Evolutionary conservation across 2,888 invertebrate species (phyloP), one percentile per base, ranked within the genome.

Genomic region (Lathronympha strigana): DNA sequence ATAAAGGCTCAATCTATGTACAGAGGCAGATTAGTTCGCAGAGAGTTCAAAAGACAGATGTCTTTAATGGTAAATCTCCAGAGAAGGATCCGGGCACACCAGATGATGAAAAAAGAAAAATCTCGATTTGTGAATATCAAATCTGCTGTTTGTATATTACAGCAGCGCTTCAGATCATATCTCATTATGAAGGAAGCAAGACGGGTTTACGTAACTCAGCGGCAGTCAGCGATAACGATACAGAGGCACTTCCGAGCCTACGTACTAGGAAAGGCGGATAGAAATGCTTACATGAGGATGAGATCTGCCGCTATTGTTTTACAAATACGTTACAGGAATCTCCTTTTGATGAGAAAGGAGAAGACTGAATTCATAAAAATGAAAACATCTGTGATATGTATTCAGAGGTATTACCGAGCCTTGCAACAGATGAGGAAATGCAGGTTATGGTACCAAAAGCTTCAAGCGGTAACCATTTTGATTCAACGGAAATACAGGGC

Each of bases 401-500:
- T 93, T 25, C 92, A 92, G 68, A 78, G 75, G 58, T 79, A 74
- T 47, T 92, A 87, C 69, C 84, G 84, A 72, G 84, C 84, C n/a
- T 76, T 78, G 57, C 69, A 79, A 15, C 73, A 77, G 60, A 90
- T 84, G 86, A 81, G 75, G 31, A 71, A 69, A 47, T 63, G 72
- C 17, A 76, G 73, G 67, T 68, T 72, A 33, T 68, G 76, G 54
- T 87, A 82, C 67, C 68, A 73, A 5, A 71, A 61, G 15, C 75
- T 91, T 13, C 78, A 79, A n/a, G 67, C 76, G 13, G 82, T 88
- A 0, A 76, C 81, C 15, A 23, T 90, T 6, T 68, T 68, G 0
- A 74, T 93, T 15, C 94, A 94, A 76, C 74, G 69, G 1, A 83
- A 79, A 64, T 92, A 83, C 69, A 84, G 84, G 74, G 90, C 93